A percentile compares a stretch with the other conserved stretches of the same genome.
Conservation (phyloP, 2,888 invertebrate genomes). For the Sycophila texana region DNA sequence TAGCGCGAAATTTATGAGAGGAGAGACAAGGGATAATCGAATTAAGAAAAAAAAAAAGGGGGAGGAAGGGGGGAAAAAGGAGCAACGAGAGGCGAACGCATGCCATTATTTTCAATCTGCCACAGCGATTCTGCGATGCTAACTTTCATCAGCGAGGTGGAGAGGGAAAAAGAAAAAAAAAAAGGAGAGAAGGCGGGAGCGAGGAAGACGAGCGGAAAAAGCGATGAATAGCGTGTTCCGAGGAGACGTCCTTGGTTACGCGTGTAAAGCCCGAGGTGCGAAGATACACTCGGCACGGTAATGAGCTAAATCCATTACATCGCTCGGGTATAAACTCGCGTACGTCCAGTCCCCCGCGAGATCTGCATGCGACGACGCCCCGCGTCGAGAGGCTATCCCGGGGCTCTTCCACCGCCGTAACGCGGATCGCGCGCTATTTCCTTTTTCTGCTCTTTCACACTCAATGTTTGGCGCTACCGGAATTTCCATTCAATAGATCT, state of each 20-base stretch:
- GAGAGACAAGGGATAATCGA: neutral
- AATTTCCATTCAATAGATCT: no score
- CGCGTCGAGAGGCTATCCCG: neutral
- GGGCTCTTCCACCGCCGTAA: neutral
- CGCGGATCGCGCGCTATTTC: no score
- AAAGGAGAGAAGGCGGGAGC: neutral
- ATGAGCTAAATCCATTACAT: conserved; percentile 68
- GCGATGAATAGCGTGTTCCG: conserved; percentile 51
- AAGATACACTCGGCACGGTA: conserved; percentile 61
- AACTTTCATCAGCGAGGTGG: neutral
- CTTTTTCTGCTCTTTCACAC: no score
- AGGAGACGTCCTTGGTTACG: conserved; percentile 60
- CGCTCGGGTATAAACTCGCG: conserved; percentile 40
- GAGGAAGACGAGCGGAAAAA: conserved; percentile 10
- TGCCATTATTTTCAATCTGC: neutral
- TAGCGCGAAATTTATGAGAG: no score
- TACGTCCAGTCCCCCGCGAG: neutral
- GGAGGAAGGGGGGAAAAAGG: no score
- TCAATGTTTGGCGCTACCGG: no score
- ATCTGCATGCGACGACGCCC: conserved; percentile 3
- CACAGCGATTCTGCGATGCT: neutral
- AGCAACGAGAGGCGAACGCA: neutral
- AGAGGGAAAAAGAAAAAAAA: neutral
- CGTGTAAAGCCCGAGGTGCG: conserved; percentile 60
- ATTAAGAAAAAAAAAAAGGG: conserved; percentile 7